phyloP scores from a whole-genome alignment of 2,797 vertebrate genomes.

The Cichlasoma orientale region DNA sequence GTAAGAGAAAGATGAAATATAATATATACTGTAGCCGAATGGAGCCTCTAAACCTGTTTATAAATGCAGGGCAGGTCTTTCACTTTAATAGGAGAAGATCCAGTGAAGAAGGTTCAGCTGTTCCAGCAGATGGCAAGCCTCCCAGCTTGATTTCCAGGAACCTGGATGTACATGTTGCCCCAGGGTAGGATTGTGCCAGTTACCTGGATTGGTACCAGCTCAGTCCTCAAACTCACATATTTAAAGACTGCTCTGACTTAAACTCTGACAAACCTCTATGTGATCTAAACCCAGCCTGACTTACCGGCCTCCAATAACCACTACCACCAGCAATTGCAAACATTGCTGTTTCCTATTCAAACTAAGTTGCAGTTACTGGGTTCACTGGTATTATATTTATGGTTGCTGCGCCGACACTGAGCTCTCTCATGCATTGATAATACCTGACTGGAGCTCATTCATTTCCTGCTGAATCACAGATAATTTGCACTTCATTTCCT shows the following conservation, averaged over 20 bases:
- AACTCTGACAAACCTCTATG: neutral
- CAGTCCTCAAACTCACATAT: neutral
- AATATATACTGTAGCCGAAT: neutral
- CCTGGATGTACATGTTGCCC: neutral
- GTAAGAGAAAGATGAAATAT: neutral
- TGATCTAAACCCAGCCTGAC: neutral
- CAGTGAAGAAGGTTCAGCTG: neutral
- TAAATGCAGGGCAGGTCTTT: neutral
- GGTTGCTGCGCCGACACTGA: neutral
- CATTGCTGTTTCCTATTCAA: neutral
- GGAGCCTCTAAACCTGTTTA: neutral
- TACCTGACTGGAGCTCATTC: neutral
- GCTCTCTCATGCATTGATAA: constrained; percentile 2
- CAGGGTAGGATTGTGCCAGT: neutral
- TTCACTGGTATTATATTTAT: neutral
- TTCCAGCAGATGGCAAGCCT: neutral
- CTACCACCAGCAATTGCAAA: too few relatives aligned
- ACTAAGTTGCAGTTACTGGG: neutral
- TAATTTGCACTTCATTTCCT: neutral
- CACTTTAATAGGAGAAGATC: neutral
- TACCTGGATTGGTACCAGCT: neutral
- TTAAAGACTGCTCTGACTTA: neutral
- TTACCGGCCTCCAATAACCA: neutral
- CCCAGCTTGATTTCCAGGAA: neutral
- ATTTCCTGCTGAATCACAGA: constrained; percentile 17